Evolutionary conservation across 2,113 vertebrate genomes (phyloP).

Genomic region (Struthidea cinerea): DNA sequence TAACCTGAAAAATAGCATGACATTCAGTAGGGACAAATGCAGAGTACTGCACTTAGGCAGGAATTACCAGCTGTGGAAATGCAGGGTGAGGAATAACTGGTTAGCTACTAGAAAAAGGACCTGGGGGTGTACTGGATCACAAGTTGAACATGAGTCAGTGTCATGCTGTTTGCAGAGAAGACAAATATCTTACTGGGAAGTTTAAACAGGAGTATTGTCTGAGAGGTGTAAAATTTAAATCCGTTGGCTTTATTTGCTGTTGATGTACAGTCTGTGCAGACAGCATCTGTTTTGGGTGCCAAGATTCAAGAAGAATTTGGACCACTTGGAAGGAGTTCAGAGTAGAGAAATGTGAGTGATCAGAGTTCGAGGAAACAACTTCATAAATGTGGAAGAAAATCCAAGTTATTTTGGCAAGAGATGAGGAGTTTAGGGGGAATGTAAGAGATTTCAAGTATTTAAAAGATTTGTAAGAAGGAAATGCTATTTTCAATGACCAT

Average conservation of each 20-base stretch:
- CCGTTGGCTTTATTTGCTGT: not conserved
- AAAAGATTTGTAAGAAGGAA: not conserved
- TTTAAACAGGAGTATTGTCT: not conserved
- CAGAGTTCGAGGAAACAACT: not conserved
- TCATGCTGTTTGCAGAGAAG: constrained; percentile 42
- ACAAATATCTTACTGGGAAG: not conserved
- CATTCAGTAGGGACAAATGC: not conserved
- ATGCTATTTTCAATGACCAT: not conserved
- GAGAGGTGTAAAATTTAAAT: not conserved
- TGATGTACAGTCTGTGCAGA: not conserved
- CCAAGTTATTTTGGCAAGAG: constrained; percentile 2
- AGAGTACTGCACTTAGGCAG: not conserved
- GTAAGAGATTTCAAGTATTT: constrained; percentile 1
- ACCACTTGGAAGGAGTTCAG: constrained; percentile 34
- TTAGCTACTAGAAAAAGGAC: constrained; percentile 36
- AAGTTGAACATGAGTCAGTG: constrained; percentile 55
- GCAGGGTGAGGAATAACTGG: not conserved
- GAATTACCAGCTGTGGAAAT: not conserved
- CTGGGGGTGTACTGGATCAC: constrained; percentile 57
- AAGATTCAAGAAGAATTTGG: not conserved
- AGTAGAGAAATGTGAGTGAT: not conserved
- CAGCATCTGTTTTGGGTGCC: not conserved
- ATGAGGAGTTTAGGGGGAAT: not conserved
- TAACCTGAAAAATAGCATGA: not conserved
- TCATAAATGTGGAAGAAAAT: constrained; percentile 25